Conservation (phyloP, 2,797 vertebrate genomes). For the Gadopsis marmoratus region DNA sequence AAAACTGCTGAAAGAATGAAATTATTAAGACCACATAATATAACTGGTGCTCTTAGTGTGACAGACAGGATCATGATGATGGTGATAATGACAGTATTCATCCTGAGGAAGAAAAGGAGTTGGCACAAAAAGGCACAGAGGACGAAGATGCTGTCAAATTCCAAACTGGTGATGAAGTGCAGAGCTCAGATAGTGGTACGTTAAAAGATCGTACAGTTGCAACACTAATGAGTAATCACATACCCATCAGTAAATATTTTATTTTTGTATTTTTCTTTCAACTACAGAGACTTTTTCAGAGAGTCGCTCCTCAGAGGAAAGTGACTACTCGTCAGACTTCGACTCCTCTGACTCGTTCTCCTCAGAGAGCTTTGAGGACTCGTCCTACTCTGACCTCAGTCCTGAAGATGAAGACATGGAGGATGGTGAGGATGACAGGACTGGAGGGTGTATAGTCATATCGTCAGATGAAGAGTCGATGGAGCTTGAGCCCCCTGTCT, state of each 20-base stretch:
- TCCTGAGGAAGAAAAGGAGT: slow-evolving; percentile 42
- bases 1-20: not conserved
- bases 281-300: slow-evolving; percentile 82
- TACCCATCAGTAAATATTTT: not conserved
- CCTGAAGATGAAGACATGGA: slow-evolving; percentile 82
- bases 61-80: slow-evolving; percentile 42
- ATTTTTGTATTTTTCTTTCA: slow-evolving; percentile 46
- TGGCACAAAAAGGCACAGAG: slow-evolving; percentile 57
- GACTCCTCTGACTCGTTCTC: slow-evolving; percentile 71
- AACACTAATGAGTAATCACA: not conserved
- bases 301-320: slow-evolving; percentile 85
- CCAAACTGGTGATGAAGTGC: slow-evolving; percentile 79
- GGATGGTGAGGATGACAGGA: slow-evolving; percentile 37
- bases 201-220: not conserved
- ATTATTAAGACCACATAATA: not conserved
- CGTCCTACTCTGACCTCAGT: slow-evolving; percentile 83
- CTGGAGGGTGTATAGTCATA: slow-evolving; percentile 74
- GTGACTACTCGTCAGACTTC: slow-evolving; percentile 82
- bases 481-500: slow-evolving; percentile 75
- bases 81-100: not conserved
- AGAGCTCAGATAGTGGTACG: slow-evolving; percentile 85
- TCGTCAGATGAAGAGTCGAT: slow-evolving; percentile 82
- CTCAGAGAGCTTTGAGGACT: slow-evolving; percentile 71
- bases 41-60: slow-evolving; percentile 46
- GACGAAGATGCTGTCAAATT: slow-evolving; percentile 67